Percentiles rank a stretch among this genome's conserved stretches.
These are phyloP conservation scores for Cosmia pyralina DNA, from an alignment of 2,888 invertebrate genomes.

Conservation along the genomic window DNA sequence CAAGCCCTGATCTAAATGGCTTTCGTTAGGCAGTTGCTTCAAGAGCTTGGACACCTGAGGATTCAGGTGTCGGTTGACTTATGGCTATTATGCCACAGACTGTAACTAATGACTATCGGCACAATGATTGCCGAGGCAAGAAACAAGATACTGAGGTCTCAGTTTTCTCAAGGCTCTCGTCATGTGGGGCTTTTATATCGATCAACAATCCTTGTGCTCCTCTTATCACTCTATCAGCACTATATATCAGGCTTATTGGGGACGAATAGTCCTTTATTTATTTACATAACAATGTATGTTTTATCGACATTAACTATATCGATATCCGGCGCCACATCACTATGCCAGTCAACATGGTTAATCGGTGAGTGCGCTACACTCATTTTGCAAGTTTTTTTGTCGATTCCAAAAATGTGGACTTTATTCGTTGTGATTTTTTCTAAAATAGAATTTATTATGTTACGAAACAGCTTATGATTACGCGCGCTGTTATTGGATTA, in stretches of 20 bases:
- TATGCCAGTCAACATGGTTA: conserved; percentile 67
- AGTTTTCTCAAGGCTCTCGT: not conserved
- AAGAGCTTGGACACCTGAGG: not conserved
- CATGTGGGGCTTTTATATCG: too few relatives aligned
- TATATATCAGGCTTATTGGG: too few relatives aligned
- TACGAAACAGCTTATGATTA: too few relatives aligned
- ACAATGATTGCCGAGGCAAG: not conserved
- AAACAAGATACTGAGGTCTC: not conserved
- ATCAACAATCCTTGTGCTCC: too few relatives aligned
- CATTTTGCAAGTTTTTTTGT: conserved; percentile 66
- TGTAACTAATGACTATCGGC: too few relatives aligned
- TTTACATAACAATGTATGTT: too few relatives aligned
- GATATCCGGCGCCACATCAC: conserved; percentile 42
- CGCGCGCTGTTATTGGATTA: too few relatives aligned
- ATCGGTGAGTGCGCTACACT: conserved; percentile 69
- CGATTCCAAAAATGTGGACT: conserved; percentile 56
- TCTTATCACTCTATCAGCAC: not conserved
- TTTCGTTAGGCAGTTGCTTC: not conserved
- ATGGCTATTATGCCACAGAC: not conserved
- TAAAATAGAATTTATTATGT: not conserved
- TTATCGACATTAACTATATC: conserved; percentile 18
- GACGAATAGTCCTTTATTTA: not conserved
- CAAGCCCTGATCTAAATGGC: not conserved
- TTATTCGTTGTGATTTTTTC: conserved; percentile 10
- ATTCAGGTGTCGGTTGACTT: not conserved